Evolutionary conservation across 2,113 vertebrate species (phyloP).

Genomic region (Ciconia maguari): DNA sequence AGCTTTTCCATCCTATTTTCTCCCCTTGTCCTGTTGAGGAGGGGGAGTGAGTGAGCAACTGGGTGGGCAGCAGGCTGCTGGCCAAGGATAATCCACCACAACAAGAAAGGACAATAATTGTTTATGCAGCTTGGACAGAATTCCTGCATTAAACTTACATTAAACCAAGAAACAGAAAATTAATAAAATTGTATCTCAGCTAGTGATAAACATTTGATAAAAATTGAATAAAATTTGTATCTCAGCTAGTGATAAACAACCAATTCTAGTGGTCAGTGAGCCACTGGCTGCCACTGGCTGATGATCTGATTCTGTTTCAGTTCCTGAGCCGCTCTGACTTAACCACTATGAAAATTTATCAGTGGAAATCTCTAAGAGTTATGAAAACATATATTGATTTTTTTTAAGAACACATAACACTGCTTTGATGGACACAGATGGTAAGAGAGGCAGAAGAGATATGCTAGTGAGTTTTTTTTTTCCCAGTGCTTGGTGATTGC

Average conservation of each 20-base stretch:
- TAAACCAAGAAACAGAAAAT: neutral
- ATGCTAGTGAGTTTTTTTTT: neutral
- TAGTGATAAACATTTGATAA: too few species aligned
- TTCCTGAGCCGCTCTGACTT: neutral
- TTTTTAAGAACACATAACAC: neutral
- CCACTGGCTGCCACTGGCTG: neutral
- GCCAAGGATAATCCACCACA: neutral
- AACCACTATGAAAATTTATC: neutral
- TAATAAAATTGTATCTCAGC: neutral
- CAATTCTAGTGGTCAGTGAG: neutral
- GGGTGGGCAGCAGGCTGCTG: neutral
- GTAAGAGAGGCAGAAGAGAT: neutral
- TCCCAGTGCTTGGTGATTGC: neutral
- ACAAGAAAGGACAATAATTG: neutral
- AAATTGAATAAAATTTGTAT: too few species aligned
- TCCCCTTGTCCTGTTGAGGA: neutral
- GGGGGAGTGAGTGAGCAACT: neutral
- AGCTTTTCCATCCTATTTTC: neutral
- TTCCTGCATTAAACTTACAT: neutral
- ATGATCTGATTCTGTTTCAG: neutral
- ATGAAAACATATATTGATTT: neutral
- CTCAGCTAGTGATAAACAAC: neutral
- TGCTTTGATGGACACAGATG: neutral
- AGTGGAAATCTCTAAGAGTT: neutral
- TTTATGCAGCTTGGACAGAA: neutral